Percentiles rank a stretch among this genome's conserved stretches.
These are phyloP conservation scores for Pygoscelis adeliae DNA, from an alignment of 2,113 vertebrate species.

Conservation along the genomic window DNA sequence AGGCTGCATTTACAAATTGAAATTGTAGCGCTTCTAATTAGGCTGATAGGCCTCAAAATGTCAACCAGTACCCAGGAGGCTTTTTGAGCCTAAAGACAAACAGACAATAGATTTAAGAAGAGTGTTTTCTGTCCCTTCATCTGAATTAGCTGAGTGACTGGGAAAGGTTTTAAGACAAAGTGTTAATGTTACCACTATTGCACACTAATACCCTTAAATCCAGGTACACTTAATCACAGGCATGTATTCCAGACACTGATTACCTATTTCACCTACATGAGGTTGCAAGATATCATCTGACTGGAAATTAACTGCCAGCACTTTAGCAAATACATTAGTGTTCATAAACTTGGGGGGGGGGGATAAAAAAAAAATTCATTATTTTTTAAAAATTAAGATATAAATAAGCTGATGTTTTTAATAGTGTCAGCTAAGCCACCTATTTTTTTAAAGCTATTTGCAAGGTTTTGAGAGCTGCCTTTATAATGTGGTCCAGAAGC, in stretches of 20 bases:
- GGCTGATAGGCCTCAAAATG: neutral
- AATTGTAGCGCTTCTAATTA: neutral
- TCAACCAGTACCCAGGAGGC: neutral
- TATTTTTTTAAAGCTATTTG: neutral
- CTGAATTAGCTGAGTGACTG: neutral
- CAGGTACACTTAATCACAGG: neutral
- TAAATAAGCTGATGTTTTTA: neutral
- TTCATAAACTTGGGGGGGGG: neutral
- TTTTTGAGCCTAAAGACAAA: neutral
- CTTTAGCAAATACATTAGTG: neutral
- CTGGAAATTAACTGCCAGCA: neutral
- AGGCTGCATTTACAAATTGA: neutral
- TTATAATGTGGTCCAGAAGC: neutral
- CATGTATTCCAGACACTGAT: neutral
- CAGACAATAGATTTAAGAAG: neutral
- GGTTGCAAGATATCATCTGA: neutral
- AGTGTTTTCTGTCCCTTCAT: neutral
- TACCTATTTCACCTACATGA: neutral
- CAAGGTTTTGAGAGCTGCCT: neutral
- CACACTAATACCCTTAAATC: neutral
- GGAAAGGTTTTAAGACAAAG: neutral
- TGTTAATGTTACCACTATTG: neutral
- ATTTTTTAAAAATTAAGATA: neutral
- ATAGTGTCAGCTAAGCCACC: neutral
- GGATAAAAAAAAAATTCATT: accelerated